Evolutionary conservation across 2,113 vertebrate species (phyloP).

Genomic region (Baryphthengus martii): DNA sequence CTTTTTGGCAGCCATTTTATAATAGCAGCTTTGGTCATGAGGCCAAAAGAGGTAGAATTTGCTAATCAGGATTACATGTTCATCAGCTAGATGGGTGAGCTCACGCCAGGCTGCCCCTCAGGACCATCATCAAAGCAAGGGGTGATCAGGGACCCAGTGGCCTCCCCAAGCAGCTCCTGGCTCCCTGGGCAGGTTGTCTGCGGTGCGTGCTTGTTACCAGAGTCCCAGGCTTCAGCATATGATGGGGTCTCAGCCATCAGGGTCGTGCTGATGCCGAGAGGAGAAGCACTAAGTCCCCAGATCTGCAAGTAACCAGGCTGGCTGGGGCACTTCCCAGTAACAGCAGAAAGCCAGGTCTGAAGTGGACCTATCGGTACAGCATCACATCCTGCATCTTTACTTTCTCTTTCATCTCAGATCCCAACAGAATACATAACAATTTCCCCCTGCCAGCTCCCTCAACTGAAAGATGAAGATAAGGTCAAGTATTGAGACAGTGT

Average conservation of each 20-base stretch:
- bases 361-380: fast-evolving
- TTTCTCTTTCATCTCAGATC: background rate
- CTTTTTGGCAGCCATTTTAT: background rate
- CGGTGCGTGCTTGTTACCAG: fast-evolving
- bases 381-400: background rate
- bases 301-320: too few relatives aligned
- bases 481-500: background rate
- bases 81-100: background rate
- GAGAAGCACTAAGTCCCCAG: background rate
- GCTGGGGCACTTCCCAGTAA: fast-evolving
- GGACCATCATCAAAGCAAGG: background rate
- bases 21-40: background rate
- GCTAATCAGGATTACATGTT: background rate
- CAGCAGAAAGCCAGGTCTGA: background rate
- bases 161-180: background rate
- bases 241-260: fast-evolving
- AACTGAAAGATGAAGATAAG: background rate
- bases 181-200: background rate
- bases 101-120: background rate
- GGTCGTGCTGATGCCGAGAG: background rate
- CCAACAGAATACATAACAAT: background rate
- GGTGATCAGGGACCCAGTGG: background rate
- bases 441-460: background rate
- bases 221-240: fast-evolving
- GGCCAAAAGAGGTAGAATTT: background rate